Evolutionary conservation across 2,888 invertebrate species (phyloP).

Genomic region (Bruchidius siliquastri): DNA sequence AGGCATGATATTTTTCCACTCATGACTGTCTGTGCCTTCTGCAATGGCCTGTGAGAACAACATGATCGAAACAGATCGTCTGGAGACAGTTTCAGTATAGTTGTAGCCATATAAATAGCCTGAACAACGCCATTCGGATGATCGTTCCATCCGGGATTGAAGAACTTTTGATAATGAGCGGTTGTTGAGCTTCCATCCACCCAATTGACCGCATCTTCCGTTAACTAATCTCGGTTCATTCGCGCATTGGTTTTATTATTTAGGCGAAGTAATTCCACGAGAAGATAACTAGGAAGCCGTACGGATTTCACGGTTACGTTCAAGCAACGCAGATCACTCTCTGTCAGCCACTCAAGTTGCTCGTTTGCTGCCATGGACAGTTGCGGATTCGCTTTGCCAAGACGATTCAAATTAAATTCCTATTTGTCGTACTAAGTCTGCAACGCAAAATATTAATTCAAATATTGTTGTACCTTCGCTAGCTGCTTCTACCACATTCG

Average conservation of each 20-base stretch:
- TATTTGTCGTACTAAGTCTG: background rate
- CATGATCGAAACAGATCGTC: no score
- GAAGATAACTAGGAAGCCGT: background rate
- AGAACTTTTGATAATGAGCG: no score
- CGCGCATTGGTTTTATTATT: background rate
- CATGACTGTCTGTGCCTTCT: no score
- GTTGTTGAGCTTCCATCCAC: no score
- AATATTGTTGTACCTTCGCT: background rate
- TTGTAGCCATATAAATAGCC: no score
- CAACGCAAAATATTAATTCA: background rate
- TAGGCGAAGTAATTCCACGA: background rate
- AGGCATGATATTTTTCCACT: no score
- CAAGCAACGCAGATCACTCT: background rate
- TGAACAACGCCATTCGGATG: no score
- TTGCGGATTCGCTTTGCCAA: background rate
- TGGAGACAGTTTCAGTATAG: no score
- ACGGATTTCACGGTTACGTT: background rate
- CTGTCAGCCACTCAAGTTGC: background rate
- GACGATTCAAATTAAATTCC: background rate
- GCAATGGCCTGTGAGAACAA: no score
- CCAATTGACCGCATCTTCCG: background rate
- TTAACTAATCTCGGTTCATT: background rate
- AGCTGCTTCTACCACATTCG: background rate
- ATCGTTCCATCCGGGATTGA: no score
- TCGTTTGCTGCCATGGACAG: background rate